A percentile compares a stretch with the other conserved stretches of the same genome.
Conservation (phyloP, 2,888 invertebrate species). For the Polymixis lichenea region DNA sequence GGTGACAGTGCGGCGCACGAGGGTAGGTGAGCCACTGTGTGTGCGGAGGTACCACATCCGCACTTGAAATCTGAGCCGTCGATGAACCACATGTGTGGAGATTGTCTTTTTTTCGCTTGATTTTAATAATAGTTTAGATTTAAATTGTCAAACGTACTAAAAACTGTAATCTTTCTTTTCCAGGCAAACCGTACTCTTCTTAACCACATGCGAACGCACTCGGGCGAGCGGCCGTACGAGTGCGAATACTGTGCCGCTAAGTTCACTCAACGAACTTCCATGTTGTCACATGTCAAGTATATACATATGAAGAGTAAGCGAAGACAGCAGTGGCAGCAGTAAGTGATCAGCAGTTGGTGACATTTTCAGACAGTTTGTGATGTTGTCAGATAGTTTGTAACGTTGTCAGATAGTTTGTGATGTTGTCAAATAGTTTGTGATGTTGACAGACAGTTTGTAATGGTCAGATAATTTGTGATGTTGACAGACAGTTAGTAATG, state of each 20-base stretch:
- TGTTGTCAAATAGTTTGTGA: not conserved
- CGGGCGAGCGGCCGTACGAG: constrained; percentile 73
- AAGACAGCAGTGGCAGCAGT: constrained; percentile 41
- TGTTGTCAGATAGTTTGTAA: not conserved
- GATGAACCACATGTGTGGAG: too few relatives aligned
- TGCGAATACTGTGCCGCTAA: constrained; percentile 69
- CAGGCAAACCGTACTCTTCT: constrained; percentile 65
- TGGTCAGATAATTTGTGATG: not conserved
- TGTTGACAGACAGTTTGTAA: too few relatives aligned
- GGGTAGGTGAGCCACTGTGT: too few relatives aligned
- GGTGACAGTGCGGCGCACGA: too few relatives aligned
- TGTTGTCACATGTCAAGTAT: constrained; percentile 65
- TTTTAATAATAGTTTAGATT: too few relatives aligned
- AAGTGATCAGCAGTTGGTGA: not conserved
- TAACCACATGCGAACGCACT: constrained; percentile 74
- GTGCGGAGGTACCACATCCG: too few relatives aligned
- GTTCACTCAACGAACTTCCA: constrained; percentile 77
- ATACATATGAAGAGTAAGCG: constrained; percentile 56
- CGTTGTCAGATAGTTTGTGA: not conserved
- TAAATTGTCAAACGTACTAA: too few relatives aligned
- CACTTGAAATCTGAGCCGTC: too few relatives aligned
- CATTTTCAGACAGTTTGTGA: not conserved
- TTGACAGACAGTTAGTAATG: not conserved
- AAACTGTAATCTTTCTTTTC: constrained; percentile 3
- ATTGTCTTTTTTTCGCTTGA: too few relatives aligned